Percentiles rank a stretch among this genome's conserved stretches.
phyloP scores from a whole-genome alignment of 2,113 vertebrate genomes.

The Pelecanus crispus region DNA sequence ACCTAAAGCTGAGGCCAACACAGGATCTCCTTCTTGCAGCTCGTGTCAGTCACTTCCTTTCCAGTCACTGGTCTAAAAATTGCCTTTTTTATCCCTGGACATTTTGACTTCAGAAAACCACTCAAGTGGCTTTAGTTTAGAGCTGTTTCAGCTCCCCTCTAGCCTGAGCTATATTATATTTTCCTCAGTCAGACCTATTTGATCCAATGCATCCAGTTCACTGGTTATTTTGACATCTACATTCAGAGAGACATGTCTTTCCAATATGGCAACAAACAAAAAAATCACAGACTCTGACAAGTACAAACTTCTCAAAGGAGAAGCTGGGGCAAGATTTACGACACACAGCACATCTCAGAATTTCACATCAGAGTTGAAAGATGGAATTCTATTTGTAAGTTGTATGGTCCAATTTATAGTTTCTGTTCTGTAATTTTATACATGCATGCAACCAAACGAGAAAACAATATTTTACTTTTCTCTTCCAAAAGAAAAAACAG shows the following conservation, averaged over 20 bases:
- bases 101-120: constrained; percentile 1
- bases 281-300: neutral
- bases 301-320: neutral
- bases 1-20: neutral
- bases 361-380: neutral
- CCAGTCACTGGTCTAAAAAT: neutral
- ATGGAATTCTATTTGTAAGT: neutral
- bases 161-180: neutral
- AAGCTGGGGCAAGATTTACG: neutral
- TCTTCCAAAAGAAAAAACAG: neutral
- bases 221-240: neutral
- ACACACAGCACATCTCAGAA: neutral
- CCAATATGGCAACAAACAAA: neutral
- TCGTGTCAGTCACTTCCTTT: neutral
- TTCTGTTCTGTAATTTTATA: neutral
- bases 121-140: neutral
- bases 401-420: neutral
- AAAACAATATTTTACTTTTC: neutral
- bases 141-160: neutral
- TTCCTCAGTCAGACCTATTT: neutral
- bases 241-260: neutral
- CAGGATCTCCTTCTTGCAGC: neutral
- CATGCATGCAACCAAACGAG: neutral
- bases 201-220: neutral
- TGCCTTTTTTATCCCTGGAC: neutral